Evolutionary conservation across 2,797 vertebrate species (phyloP).

Genomic region (Chromis chromis): DNA sequence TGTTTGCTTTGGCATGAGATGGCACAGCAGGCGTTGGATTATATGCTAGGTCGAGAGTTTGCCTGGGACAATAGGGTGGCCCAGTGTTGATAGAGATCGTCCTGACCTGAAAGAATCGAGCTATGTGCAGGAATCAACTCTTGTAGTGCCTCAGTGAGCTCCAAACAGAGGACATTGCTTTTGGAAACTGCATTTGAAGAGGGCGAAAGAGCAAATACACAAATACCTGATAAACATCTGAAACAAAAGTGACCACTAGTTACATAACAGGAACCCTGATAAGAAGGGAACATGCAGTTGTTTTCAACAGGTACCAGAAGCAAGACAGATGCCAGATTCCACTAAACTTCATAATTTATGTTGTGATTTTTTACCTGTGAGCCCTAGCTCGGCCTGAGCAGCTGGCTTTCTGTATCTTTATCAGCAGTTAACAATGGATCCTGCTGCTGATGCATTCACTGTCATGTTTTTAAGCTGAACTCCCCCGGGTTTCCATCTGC

Average conservation of each 20-base stretch:
- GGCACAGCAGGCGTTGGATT: conserved; percentile 27
- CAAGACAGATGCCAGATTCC: not conserved
- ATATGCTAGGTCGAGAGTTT: conserved; percentile 4
- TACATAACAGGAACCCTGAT: conserved; percentile 36
- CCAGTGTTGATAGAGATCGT: not conserved
- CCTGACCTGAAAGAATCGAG: not conserved
- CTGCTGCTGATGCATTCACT: conserved; percentile 60
- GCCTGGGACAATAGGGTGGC: conserved; percentile 13
- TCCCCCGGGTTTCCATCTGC: conserved; percentile 72
- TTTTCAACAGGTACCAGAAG: conserved; percentile 37
- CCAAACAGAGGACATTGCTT: conserved; percentile 5
- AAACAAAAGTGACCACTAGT: conserved; percentile 29
- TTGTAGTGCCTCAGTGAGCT: not conserved
- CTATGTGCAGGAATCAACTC: conserved; percentile 8
- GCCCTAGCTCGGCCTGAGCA: conserved; percentile 38
- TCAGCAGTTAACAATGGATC: conserved; percentile 61
- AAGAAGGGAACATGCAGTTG: conserved; percentile 17
- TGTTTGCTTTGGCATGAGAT: conserved; percentile 64
- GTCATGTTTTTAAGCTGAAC: conserved; percentile 54
- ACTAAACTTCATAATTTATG: not conserved
- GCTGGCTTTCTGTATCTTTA: conserved; percentile 58
- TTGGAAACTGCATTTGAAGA: conserved; percentile 14
- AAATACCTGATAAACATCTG: conserved; percentile 42
- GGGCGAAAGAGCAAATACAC: not conserved
- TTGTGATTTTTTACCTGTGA: not conserved